phyloP scores from a whole-genome alignment of 2,113 vertebrate species.

The Gobio gobio region DNA sequence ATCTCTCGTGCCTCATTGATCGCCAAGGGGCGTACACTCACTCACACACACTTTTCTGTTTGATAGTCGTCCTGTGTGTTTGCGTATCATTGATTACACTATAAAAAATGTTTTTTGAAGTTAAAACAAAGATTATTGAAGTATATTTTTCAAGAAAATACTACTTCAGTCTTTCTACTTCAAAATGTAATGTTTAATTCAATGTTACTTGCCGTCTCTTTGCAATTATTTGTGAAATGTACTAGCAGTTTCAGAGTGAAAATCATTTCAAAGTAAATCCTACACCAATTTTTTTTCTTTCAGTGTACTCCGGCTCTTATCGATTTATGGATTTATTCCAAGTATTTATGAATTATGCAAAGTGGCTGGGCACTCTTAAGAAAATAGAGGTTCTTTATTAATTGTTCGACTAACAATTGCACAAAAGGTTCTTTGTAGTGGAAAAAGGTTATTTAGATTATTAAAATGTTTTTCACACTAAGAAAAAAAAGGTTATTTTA shows the following conservation, averaged over 20 bases:
- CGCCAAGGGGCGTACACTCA: constrained; percentile 43
- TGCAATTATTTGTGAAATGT: constrained; percentile 34
- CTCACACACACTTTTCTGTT: constrained; percentile 51
- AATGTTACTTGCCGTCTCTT: constrained; percentile 11
- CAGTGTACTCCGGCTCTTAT: too few relatives aligned
- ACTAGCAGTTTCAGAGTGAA: too few relatives aligned
- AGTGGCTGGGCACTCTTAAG: background rate
- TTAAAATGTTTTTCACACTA: too few relatives aligned
- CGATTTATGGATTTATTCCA: constrained; percentile 63
- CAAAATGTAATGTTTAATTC: background rate
- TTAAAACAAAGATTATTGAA: background rate
- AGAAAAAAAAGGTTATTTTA: too few relatives aligned
- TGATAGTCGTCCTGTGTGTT: constrained; percentile 57
- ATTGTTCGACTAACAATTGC: too few relatives aligned
- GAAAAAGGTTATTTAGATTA: too few relatives aligned
- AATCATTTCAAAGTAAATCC: too few relatives aligned
- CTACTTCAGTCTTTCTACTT: background rate
- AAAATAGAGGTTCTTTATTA: too few relatives aligned
- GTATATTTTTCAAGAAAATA: background rate
- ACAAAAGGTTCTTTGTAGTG: too few relatives aligned
- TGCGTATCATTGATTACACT: constrained; percentile 49
- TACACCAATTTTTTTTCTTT: too few relatives aligned
- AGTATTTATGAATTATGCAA: background rate
- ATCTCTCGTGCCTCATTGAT: constrained; percentile 36
- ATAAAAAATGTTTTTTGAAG: background rate